These are phyloP conservation scores for Cerceris rybyensis DNA, from an alignment of 2,888 invertebrate genomes.

Conservation along the genomic window DNA sequence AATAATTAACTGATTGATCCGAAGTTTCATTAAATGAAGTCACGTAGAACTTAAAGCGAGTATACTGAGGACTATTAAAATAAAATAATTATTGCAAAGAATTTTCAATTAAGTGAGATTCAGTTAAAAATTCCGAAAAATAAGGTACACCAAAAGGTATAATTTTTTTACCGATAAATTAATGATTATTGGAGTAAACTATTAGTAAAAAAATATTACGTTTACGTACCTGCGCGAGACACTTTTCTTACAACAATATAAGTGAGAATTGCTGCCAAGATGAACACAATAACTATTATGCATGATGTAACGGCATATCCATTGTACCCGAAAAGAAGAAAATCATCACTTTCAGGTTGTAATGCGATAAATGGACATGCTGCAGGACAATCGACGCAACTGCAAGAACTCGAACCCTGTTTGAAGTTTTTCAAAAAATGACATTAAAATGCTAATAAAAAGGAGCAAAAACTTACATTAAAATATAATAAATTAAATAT, in stretches of 20 bases:
- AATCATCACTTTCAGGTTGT: constrained; percentile 77
- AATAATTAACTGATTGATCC: no score
- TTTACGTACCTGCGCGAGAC: constrained; percentile 24
- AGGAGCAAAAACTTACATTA: neutral
- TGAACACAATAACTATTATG: constrained; percentile 83
- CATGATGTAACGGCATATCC: constrained; percentile 86
- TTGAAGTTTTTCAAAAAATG: neutral
- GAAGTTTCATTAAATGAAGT: no score
- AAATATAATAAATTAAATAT: neutral
- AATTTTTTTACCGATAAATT: neutral
- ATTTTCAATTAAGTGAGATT: neutral
- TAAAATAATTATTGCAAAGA: neutral
- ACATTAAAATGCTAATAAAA: neutral
- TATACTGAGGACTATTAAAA: no score
- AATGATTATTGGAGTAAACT: no score
- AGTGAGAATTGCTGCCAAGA: constrained; percentile 76
- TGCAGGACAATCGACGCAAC: constrained; percentile 89
- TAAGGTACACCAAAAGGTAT: neutral
- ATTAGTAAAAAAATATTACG: neutral
- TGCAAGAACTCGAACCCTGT: constrained; percentile 85
- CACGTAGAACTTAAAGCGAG: no score
- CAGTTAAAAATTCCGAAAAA: neutral
- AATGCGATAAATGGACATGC: constrained; percentile 85
- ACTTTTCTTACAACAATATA: constrained; percentile 6
- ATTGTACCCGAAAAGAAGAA: constrained; percentile 85